Base-by-base conservation (phyloP, 1,140 invertebrate species). In the Aphis gossypii region DNA sequence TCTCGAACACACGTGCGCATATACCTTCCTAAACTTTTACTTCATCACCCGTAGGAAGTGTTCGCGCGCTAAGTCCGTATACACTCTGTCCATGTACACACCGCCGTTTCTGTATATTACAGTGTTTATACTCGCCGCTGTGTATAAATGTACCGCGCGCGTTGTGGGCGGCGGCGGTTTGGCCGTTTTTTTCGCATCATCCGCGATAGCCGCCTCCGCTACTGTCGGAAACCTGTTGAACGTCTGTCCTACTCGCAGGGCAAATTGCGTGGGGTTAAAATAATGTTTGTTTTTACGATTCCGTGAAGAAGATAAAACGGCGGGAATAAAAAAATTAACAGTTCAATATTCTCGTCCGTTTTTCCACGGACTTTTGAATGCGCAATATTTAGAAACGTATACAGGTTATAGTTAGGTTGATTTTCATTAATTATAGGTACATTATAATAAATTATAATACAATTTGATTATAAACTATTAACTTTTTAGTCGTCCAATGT, bases 141-240 rank as follows among this genome's bases (percentile, higher is more conserved):
- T 83, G 41, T 83, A 83, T 83, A 38, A 83, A 83, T 38, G 84
- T 46, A 44, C 41, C 1, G 8, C 44, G 86, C 44, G 86, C 48
- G 1, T 51, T 51, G 48, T 38, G n/a, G 87, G 41, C 30, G n/a
- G 20, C 46, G 1, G 21, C 87, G 21, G 41, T 35, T 54, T 21
- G 48, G 87, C 5, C 48, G 46, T 89, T 89, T 54, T 54, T 89
- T 54, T 54, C 21, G n/a, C 87, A 30, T 9, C 86, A 30, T 35
- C 30, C 86, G 44, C 30, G 86, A 48, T 87, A 87, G 44, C 46
- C 46, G 20, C 48, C 83, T 84, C 23, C 41, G 83, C 41, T 41
- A n/a, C 38, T 84, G 83, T 41, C 35, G 48, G 48, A 41, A 89
- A 89, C 88, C 88, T 89, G 88, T 89, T 89, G 88, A 89, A 38